Evolutionary conservation across 2,113 vertebrate genomes (phyloP).

Genomic region (Albula goreensis): DNA sequence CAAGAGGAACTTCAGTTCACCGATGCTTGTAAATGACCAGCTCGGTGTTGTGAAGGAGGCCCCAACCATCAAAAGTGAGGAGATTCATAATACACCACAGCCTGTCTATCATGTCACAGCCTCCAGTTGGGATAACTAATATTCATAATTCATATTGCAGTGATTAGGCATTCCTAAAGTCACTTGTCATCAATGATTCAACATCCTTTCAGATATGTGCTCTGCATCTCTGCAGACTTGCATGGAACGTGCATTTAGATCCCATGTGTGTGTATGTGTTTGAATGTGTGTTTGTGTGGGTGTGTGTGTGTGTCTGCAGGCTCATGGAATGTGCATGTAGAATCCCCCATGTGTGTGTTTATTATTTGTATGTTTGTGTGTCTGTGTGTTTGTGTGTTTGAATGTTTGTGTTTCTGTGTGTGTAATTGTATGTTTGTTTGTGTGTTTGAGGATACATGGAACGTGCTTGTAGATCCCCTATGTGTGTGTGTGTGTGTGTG

Average conservation of each 20-base stretch:
- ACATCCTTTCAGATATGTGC: too few species aligned
- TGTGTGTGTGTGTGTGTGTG: slow-evolving; percentile 30
- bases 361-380: too few species aligned
- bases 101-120: background rate
- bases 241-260: too few species aligned
- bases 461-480: background rate
- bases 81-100: slow-evolving; percentile 2
- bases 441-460: background rate
- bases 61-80: slow-evolving; percentile 69
- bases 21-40: slow-evolving; percentile 76
- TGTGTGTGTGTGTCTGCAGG: background rate
- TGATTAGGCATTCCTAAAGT: background rate
- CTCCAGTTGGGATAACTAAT: background rate
- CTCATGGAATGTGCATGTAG: too few species aligned
- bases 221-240: background rate
- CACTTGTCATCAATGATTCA: background rate
- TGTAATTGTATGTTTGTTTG: slow-evolving; percentile 13
- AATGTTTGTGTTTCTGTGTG: background rate
- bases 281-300: background rate
- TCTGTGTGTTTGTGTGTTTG: background rate
- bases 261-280: too few species aligned
- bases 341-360: background rate
- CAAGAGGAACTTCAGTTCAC: slow-evolving; percentile 88
- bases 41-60: slow-evolving; percentile 72
- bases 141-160: slow-evolving; percentile 6